Conservation (phyloP, 1,140 invertebrate species). For the Onthophagus taurus region DNA sequence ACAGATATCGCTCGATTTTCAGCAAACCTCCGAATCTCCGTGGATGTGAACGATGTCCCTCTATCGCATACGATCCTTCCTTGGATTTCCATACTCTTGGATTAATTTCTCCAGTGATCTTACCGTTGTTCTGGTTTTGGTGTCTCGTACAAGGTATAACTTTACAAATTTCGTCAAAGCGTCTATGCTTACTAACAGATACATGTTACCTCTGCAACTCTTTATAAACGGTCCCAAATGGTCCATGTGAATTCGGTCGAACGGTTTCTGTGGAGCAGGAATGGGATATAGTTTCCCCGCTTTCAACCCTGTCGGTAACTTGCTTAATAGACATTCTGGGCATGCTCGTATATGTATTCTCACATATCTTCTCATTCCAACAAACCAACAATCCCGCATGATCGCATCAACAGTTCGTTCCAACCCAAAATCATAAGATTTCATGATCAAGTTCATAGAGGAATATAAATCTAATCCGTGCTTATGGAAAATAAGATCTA, state of each 20-base stretch:
- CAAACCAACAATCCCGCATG: conserved; percentile 30
- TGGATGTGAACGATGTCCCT: conserved; percentile 29
- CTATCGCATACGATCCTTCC: conserved; percentile 30
- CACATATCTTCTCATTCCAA: conserved; percentile 12
- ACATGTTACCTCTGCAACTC: conserved; percentile 18
- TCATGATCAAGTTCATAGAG: no score
- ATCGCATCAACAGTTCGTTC: conserved; percentile 28
- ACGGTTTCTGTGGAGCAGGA: conserved; percentile 24
- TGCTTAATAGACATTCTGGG: conserved; percentile 1
- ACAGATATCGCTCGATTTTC: conserved; percentile 22
- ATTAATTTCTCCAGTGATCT: neutral
- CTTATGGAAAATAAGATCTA: no score
- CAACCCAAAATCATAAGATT: conserved; percentile 26
- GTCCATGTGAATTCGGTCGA: conserved; percentile 32
- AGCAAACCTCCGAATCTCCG: conserved; percentile 25
- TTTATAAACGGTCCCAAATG: conserved; percentile 29
- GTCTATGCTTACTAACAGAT: conserved; percentile 34
- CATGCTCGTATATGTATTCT: conserved; percentile 9
- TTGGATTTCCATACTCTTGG: conserved; percentile 24
- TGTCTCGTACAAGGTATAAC: neutral
- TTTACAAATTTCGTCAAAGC: conserved; percentile 30
- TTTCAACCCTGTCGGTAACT: neutral
- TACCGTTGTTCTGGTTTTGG: neutral
- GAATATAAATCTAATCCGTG: no score
- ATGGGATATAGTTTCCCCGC: conserved; percentile 24